Conservation (phyloP, 2,797 vertebrate genomes). For the Taeniopygia guttata region DNA sequence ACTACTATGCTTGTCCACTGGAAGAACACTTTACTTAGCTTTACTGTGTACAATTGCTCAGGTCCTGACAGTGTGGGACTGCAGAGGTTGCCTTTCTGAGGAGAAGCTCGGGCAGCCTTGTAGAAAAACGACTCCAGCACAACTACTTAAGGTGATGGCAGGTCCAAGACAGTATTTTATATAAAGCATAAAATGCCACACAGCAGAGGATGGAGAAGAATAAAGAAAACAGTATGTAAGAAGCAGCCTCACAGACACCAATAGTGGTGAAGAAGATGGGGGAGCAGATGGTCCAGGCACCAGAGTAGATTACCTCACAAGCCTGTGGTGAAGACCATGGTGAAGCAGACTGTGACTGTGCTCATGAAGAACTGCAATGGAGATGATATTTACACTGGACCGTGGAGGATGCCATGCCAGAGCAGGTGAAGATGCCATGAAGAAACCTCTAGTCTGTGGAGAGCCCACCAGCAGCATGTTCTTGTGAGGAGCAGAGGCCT, state of each 20-base stretch:
- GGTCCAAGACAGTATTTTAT: neutral
- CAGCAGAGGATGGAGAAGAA: neutral
- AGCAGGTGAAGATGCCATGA: neutral
- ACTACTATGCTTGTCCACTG: neutral
- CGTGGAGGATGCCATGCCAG: neutral
- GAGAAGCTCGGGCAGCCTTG: rapidly evolving
- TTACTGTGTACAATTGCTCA: neutral
- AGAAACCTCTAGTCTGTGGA: neutral
- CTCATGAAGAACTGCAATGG: neutral
- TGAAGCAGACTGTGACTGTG: neutral
- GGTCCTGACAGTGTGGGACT: neutral
- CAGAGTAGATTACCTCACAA: neutral
- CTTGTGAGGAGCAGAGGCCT: neutral
- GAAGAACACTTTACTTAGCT: neutral
- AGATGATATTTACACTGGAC: neutral
- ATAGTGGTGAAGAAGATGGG: neutral
- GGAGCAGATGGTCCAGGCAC: neutral
- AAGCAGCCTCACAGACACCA: neutral
- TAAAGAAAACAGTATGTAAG: neutral
- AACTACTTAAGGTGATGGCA: neutral
- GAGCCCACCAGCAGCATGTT: neutral
- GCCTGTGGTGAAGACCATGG: neutral
- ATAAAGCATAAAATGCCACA: neutral
- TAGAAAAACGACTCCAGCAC: neutral
- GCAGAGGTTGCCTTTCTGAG: rapidly evolving